phyloP scores from a whole-genome alignment of 2,113 vertebrate species.

The Xiphophorus maculatus region DNA sequence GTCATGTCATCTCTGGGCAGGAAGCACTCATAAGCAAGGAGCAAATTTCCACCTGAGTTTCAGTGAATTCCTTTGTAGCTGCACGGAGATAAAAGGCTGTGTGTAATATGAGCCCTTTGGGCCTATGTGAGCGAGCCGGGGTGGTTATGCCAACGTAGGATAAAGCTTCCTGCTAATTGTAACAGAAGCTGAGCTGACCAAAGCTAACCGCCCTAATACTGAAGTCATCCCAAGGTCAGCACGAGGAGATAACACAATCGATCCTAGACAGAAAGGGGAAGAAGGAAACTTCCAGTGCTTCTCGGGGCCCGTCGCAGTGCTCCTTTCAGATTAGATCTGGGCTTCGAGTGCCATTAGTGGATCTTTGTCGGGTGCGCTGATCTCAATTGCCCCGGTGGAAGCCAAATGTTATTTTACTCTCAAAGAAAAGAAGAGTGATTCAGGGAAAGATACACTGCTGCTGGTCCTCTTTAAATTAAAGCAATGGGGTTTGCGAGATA shows the following conservation, averaged over 20 bases:
- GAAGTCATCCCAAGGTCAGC: slow-evolving; percentile 81
- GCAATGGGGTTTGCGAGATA: background rate
- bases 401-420: slow-evolving; percentile 44
- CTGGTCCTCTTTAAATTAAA: slow-evolving; percentile 15
- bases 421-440: slow-evolving; percentile 21
- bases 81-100: slow-evolving; percentile 4
- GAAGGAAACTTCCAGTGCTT: slow-evolving; percentile 71
- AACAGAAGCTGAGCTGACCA: slow-evolving; percentile 80
- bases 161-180: slow-evolving; percentile 83
- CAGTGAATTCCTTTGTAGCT: slow-evolving; percentile 55
- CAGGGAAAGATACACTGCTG: slow-evolving; percentile 17
- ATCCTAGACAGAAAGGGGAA: slow-evolving; percentile 57
- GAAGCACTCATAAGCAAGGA: slow-evolving; percentile 23
- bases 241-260: slow-evolving; percentile 71
- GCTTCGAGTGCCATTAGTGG: slow-evolving; percentile 55
- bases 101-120: slow-evolving; percentile 74
- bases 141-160: slow-evolving; percentile 67
- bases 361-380: slow-evolving; percentile 56
- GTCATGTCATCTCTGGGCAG: slow-evolving; percentile 28
- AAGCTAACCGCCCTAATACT: slow-evolving; percentile 69
- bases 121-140: slow-evolving; percentile 10
- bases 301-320: slow-evolving; percentile 44
- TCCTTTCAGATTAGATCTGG: slow-evolving; percentile 62
- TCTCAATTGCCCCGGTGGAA: slow-evolving; percentile 48
- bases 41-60: slow-evolving; percentile 50